Base-by-base conservation (phyloP, 92 coral and sea anemone genomes). In the Palythoa caribaeorum region DNA sequence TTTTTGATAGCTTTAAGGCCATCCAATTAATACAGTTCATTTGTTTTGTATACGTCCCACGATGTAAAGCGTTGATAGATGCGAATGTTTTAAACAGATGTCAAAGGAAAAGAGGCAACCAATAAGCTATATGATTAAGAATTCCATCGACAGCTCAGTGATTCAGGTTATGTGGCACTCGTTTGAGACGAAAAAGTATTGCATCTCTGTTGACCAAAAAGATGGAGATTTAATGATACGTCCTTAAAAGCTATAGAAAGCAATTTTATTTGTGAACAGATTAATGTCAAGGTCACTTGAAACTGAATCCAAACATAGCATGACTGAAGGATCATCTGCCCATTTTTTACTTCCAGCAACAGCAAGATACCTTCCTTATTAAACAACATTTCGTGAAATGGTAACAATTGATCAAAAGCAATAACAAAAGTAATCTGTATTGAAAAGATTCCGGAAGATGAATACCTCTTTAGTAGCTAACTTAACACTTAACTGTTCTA, bases 41-140 rank as follows among this genome's bases (percentile, higher is more conserved):
- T 11, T 12, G 73, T 73, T 62, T 79, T 60, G 16, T 63, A 6
- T 80, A 48, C 50, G 50, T 65, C 74, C 39, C 74, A 15, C 86
- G 76, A 65, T 65, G 47, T 66, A 16, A 81, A 81, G 75, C 86
- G 75, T 19, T 47, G 86, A 48, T 65, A 66, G 47, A 20, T 81
- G 19, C 20, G 47, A 51, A 81, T 81, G 75, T 40, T 63, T 17
- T 81, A 81, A 81, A 50, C 86, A 81, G 86, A 55, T 81, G 86
- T 47, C 74, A 66, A 66, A 11, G 35, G 47, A 55, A 66, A 47
- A 47, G 57, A 81, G 12, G 73, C 28, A 28, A 28, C 17, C n/a
- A 77, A 35, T 54, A 65, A 77, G 40, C 62, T 55, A 19, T 55
- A 19, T 80, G 59, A 63, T 63, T 63, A 60, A 50, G 57, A 40